These are phyloP conservation scores for Ianthella basta DNA, from an alignment of 37 sponge, comb jelly and placozoan genomes.

Conservation along the genomic window DNA sequence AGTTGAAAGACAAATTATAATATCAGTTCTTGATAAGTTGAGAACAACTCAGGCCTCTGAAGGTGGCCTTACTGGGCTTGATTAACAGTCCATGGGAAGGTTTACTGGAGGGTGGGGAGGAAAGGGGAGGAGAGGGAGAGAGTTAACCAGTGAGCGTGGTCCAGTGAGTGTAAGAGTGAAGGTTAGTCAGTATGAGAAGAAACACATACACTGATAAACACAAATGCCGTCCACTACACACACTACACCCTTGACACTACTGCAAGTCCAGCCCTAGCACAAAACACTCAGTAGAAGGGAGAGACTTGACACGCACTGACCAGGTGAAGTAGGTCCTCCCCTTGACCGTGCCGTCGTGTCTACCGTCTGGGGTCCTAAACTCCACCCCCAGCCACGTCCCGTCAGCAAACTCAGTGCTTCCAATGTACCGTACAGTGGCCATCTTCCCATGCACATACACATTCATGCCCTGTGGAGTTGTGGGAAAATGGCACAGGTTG, in stretches of 20 bases:
- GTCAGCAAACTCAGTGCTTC: constrained; percentile 79
- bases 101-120: constrained; percentile 40
- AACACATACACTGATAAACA: too few relatives aligned
- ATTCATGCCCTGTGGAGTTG: constrained; percentile 63
- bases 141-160: too few relatives aligned
- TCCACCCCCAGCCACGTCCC: constrained; percentile 93
- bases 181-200: too few relatives aligned
- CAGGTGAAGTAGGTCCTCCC: constrained; percentile 93
- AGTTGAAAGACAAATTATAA: too few relatives aligned
- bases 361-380: constrained; percentile 90
- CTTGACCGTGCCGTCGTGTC: constrained; percentile 88
- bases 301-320: not conserved
- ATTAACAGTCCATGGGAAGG: constrained; percentile 83
- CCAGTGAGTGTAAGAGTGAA: not conserved
- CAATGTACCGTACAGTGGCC: constrained; percentile 82
- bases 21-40: constrained; percentile 39
- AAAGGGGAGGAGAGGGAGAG: not conserved
- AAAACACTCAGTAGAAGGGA: too few relatives aligned
- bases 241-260: too few relatives aligned
- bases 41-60: constrained; percentile 87
- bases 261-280: too few relatives aligned
- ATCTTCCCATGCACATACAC: constrained; percentile 87
- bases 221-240: too few relatives aligned
- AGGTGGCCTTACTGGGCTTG: constrained; percentile 80
- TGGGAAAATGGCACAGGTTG: not conserved